Evolutionary conservation across 2,888 invertebrate species (phyloP).

Genomic region (Patella ulyssiponensis): DNA sequence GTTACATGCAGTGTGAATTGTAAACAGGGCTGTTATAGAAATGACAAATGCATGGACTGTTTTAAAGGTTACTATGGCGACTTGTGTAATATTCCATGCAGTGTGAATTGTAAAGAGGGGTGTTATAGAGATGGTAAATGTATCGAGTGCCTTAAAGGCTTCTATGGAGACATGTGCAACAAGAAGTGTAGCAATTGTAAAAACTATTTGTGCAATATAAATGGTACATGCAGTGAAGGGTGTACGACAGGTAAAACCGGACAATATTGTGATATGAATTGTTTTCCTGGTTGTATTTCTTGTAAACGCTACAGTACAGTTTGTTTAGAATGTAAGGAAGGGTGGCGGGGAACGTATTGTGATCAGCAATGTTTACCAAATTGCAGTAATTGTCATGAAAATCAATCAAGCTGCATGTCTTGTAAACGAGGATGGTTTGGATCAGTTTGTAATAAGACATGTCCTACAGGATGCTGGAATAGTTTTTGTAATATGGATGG

Average conservation of each 20-base stretch:
- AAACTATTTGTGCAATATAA: slow-evolving; percentile 22
- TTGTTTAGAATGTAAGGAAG: no score
- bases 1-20: no score
- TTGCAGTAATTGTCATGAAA: slow-evolving; percentile 25
- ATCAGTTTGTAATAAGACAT: slow-evolving; percentile 34
- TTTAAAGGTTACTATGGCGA: no score
- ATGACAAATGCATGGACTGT: no score
- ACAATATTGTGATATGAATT: slow-evolving; percentile 24
- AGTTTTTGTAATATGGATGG: slow-evolving; percentile 24
- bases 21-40: no score
- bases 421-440: slow-evolving; percentile 45
- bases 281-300: slow-evolving; percentile 30
- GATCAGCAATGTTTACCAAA: slow-evolving; percentile 10
- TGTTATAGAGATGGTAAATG: neutral
- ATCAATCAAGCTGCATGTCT: slow-evolving; percentile 28
- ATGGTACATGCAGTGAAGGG: no score
- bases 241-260: no score
- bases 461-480: slow-evolving; percentile 13
- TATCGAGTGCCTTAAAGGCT: slow-evolving; percentile 37
- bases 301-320: no score
- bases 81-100: no score
- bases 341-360: no score
- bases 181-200: slow-evolving; percentile 33
- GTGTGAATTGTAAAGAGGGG: no score
- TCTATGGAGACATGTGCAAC: slow-evolving; percentile 23